Conservation (phyloP, 2,113 vertebrate species). For the Oxyura jamaicensis region DNA sequence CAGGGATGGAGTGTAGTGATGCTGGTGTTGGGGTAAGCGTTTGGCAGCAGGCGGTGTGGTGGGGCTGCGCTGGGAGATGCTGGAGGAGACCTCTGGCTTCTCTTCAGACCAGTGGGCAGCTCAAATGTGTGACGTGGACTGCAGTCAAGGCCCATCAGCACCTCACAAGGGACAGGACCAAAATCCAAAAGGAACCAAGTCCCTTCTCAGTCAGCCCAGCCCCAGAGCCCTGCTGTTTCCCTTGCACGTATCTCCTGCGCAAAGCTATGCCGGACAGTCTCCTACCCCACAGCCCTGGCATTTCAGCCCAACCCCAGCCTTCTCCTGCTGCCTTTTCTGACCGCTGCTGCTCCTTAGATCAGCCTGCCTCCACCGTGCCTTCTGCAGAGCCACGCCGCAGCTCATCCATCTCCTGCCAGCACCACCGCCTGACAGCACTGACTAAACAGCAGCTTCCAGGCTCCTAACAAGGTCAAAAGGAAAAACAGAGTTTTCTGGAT, state of each 20-base stretch:
- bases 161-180: neutral
- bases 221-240: neutral
- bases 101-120: neutral
- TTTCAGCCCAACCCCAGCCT: neutral
- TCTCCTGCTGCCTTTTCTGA: neutral
- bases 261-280: neutral
- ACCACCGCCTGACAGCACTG: neutral
- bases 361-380: neutral
- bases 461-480: neutral
- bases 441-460: conserved; percentile 18
- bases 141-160: neutral
- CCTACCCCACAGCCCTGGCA: neutral
- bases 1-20: neutral
- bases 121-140: too few species aligned
- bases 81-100: neutral
- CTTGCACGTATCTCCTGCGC: neutral
- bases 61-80: neutral
- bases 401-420: conserved; percentile 43
- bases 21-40: neutral
- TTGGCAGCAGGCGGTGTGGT: neutral
- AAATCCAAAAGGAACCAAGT: neutral
- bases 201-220: neutral
- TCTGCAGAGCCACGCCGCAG: neutral
- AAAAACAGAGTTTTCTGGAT: neutral
- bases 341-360: neutral